Evolutionary conservation across 2,797 vertebrate genomes (phyloP), one percentile per base, ranked within the genome.

Genomic region (Gastrophryne carolinensis): DNA sequence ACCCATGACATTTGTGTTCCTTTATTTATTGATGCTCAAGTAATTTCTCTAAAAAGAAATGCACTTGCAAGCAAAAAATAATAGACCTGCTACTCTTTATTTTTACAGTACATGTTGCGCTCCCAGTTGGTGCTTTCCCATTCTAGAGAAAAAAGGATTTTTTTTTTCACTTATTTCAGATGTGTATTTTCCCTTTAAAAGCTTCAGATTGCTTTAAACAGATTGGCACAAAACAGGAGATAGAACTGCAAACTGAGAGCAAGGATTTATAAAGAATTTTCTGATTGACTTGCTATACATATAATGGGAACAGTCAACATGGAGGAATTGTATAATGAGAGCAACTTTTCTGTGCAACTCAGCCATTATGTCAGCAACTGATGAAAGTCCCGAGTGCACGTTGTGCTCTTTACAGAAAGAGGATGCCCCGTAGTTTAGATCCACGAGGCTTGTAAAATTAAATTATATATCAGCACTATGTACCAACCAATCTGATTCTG

Each of bases 171-270:
- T 15, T 23, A 52, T 67, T 58, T 75, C 21, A 58, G 41, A 68
- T 68, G 54, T 65, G 52, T 21, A 34, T 65, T 62, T 57, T 23
- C 26, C 21, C 13, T 15, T 61, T 68, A 35, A 44, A 76, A 76
- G 54, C 47, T 26, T 44, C 29, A 56, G 41, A 72, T 82, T 82
- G 70, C 80, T 81, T 79, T 78, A 79, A 85, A 57, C 53, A 75
- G 19, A 41, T 74, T 53, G 58, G 2, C 15, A 49, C 73, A 78
- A 61, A n/a, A 29, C 23, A 47, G 71, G 70, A 58, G 57, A 65
- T 26, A 35, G 75, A 65, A 63, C 73, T 72, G 75, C 64, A 74
- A 80, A 81, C 79, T 49, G 76, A 54, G 41, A 64, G 37, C 69
- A 56, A 13, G 57, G 54, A 15, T 63, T 75, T 79, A 73, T 76